Conservation (phyloP, 2,888 invertebrate species). For the Aleiodes leptofemur region DNA sequence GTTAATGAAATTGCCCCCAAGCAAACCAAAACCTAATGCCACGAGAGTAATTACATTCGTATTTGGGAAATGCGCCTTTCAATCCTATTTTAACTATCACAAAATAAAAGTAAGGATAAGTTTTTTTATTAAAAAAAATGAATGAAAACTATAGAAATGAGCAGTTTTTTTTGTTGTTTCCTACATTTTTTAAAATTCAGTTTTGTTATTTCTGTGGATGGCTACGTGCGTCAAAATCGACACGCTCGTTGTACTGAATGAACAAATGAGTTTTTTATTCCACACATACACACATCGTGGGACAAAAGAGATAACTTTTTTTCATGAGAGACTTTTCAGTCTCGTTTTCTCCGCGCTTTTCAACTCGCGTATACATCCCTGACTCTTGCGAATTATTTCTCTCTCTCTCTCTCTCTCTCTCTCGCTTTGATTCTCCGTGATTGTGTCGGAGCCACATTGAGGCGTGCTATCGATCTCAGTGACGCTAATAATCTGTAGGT, state of each 20-base stretch:
- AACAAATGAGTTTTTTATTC: slow-evolving; percentile 2
- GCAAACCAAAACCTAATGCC: slow-evolving; percentile 30
- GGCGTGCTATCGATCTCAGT: slow-evolving; percentile 43
- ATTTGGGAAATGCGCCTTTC: slow-evolving; percentile 13
- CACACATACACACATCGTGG: background rate
- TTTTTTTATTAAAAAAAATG: background rate
- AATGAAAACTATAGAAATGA: background rate
- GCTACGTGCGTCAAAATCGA: background rate
- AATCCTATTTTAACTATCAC: slow-evolving; percentile 10
- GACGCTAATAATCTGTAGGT: slow-evolving; percentile 60
- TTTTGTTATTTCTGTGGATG: background rate
- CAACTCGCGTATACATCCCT: slow-evolving; percentile 50
- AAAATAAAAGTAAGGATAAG: background rate
- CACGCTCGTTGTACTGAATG: background rate
- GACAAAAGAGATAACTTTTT: background rate
- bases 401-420: slow-evolving; percentile 21
- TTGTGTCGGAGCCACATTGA: slow-evolving; percentile 35
- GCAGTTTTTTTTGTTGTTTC: background rate
- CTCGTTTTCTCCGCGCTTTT: slow-evolving; percentile 6
- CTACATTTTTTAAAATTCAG: background rate
- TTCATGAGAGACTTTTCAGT: slow-evolving; percentile 9
- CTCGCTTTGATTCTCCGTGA: slow-evolving; percentile 21
- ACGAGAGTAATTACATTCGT: slow-evolving; percentile 28
- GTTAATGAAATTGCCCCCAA: slow-evolving; percentile 26
- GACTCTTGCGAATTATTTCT: slow-evolving; percentile 41